A percentile compares a stretch with the other conserved stretches of the same genome.
phyloP scores from a whole-genome alignment of 1,140 invertebrate species.

The Bathynomus jamesi region DNA sequence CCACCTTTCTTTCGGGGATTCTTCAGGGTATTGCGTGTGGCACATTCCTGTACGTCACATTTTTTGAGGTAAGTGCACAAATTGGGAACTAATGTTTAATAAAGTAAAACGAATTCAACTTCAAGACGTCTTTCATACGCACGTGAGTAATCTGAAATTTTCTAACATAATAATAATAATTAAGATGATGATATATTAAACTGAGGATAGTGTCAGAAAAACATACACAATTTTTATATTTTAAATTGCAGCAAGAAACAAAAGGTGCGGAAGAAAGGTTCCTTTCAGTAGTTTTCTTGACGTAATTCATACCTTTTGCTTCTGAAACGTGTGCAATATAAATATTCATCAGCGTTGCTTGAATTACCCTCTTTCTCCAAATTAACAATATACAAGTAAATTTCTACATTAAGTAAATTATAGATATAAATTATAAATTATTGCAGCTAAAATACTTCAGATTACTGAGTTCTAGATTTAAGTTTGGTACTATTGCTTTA shows the following conservation, averaged over 20 bases:
- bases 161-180: too few species aligned
- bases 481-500: too few species aligned
- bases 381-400: neutral
- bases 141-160: too few species aligned
- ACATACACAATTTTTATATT: neutral
- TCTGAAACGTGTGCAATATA: too few species aligned
- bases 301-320: too few species aligned
- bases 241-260: neutral
- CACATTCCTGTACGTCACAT: slow-evolving; percentile 83
- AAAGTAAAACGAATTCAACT: neutral
- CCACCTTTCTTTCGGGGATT: slow-evolving; percentile 46
- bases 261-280: too few species aligned
- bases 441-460: too few species aligned
- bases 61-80: slow-evolving; percentile 58
- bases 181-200: neutral
- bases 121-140: neutral
- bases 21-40: slow-evolving; percentile 70
- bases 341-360: too few species aligned
- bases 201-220: neutral
- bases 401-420: too few species aligned
- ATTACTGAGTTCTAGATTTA: too few species aligned
- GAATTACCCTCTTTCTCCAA: neutral
- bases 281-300: too few species aligned
- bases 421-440: too few species aligned
- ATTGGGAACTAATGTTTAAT: neutral